A percentile compares a stretch with the other conserved stretches of the same genome.
These are phyloP conservation scores for Pandion haliaetus DNA, from an alignment of 2,113 vertebrate genomes.

Conservation along the genomic window DNA sequence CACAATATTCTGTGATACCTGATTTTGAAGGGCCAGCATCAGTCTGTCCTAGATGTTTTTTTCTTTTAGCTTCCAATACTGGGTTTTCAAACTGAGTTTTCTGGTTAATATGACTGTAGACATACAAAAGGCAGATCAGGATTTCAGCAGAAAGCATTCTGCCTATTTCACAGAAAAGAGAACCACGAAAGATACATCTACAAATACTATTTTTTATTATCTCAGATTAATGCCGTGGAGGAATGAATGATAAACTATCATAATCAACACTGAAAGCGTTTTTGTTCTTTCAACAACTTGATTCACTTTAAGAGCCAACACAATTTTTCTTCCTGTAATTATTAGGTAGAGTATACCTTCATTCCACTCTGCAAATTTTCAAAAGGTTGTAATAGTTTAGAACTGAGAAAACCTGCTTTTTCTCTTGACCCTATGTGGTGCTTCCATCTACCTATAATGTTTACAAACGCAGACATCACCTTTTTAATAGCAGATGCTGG, in stretches of 20 bases:
- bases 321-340: not conserved
- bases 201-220: not conserved
- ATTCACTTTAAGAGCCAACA: not conserved
- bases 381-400: not conserved
- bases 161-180: not conserved
- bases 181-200: not conserved
- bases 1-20: conserved; percentile 56
- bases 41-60: conserved; percentile 78
- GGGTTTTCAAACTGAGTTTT: conserved; percentile 99
- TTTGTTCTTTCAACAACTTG: not conserved
- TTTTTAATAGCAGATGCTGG: not conserved
- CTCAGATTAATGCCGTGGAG: not conserved
- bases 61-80: conserved; percentile 93
- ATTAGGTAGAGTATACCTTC: not conserved
- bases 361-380: not conserved
- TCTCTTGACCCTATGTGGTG: not conserved
- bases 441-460: not conserved
- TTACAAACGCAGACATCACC: not conserved
- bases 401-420: not conserved
- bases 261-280: not conserved
- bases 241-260: not conserved
- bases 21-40: conserved; percentile 65
- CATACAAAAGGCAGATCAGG: conserved; percentile 13
- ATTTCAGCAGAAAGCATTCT: not conserved
- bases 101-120: conserved; percentile 94